Evolutionary conservation across 2,797 vertebrate genomes (phyloP).

Genomic region (Syngnathus acus): DNA sequence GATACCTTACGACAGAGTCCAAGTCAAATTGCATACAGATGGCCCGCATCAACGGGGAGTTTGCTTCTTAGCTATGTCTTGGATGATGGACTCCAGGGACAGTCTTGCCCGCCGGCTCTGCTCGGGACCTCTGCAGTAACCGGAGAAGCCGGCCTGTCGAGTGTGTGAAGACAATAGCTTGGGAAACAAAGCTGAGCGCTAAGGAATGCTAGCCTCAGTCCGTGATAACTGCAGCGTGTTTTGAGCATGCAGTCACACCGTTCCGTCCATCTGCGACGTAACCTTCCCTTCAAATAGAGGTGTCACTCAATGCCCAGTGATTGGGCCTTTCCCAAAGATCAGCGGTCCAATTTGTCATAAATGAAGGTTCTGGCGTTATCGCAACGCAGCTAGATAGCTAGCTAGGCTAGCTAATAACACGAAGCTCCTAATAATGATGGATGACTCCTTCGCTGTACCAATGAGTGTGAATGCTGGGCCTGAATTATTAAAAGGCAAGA

Average conservation of each 20-base stretch:
- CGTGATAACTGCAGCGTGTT: neutral
- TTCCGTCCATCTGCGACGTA: conserved; percentile 31
- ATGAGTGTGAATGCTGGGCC: conserved; percentile 56
- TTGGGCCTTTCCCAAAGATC: conserved; percentile 63
- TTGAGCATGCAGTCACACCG: conserved; percentile 27
- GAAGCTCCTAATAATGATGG: conserved; percentile 40
- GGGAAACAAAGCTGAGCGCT: conserved; percentile 20
- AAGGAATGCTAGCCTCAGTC: conserved; percentile 9
- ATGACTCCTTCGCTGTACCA: conserved; percentile 50
- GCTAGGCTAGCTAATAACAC: neutral
- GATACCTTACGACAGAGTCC: conserved; percentile 41
- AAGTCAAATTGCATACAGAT: conserved; percentile 54
- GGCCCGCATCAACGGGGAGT: conserved; percentile 41
- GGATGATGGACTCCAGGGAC: conserved; percentile 27
- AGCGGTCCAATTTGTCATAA: conserved; percentile 39
- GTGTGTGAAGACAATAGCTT: conserved; percentile 3
- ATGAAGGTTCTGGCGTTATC: conserved; percentile 16
- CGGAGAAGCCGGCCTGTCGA: conserved; percentile 2
- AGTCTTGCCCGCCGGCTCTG: conserved; percentile 30
- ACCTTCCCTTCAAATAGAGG: conserved; percentile 59
- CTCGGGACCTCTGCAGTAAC: conserved; percentile 2
- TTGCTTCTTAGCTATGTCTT: conserved; percentile 29
- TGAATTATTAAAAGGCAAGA: conserved; percentile 64
- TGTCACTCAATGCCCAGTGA: conserved; percentile 62
- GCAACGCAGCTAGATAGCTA: too few relatives aligned